Base-by-base conservation (phyloP, 2,797 vertebrate genomes). In the Micrastur ruficollis region DNA sequence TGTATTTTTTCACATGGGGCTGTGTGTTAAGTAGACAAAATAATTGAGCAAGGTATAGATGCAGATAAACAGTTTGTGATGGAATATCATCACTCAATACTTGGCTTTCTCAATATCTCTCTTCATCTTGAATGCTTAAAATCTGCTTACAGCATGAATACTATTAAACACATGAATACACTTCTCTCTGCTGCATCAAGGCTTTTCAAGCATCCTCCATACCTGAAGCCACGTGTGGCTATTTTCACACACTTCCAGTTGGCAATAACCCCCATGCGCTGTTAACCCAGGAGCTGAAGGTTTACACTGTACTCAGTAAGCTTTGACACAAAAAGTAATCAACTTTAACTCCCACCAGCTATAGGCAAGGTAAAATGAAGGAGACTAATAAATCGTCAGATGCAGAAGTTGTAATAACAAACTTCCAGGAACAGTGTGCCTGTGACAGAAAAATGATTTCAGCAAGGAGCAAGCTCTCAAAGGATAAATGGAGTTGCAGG, bases 351-450 rank as follows among this genome's bases (percentile, higher is more conserved):
- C n/a, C 56, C 31, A 67, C 25, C 21, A 72, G 34, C 50, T 89
- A 55, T 1, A 81, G 32, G 34, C 53, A 79, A 86, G 66, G 44
- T 52, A 67, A 79, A 53, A 61, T 7, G 36, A 68, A 91, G 56
- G 20, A 52, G 4, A 5, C 0, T 0, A 71, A 66, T 62, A 82
- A 88, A 86, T 55, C 2, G 0, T 8, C 73, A 58, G 29, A 32
- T 46, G 55, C n/a, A 70, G 73, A 70, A 56, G 16, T 2, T 31
- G 14, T 89, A 29, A 38, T 29, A 59, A 65, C 26, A 29, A 38
- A 12, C 9, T 7, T 31, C 13, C 25, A 67, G 61, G 27, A 81
- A 13, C 40, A 22, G 7, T 1, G 1, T 23, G 38, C 66, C 47
- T 56, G 0, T 8, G 47, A 38, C 31, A 19, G 52, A 56, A 89